Conservation (phyloP, 2,888 invertebrate species). For the Molorchus minor region DNA sequence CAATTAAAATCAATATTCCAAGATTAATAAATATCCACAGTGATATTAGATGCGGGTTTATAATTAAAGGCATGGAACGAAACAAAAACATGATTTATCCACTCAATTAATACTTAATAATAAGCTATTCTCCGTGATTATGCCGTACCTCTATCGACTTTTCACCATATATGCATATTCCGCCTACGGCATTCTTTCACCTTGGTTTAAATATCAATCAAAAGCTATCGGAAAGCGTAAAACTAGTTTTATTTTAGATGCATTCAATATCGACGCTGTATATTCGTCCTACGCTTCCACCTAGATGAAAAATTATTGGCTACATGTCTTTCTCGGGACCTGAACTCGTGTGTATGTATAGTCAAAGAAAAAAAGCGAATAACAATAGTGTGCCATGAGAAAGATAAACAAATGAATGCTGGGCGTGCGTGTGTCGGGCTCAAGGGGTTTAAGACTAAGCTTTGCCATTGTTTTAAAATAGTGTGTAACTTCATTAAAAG, state of each 20-base stretch:
- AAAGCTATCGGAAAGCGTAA: conserved; percentile 35
- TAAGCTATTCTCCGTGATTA: conserved; percentile 31
- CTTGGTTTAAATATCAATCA: conserved; percentile 34
- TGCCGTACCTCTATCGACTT: conserved; percentile 8
- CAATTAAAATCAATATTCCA: background rate
- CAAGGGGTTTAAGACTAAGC: no score
- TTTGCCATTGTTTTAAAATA: no score
- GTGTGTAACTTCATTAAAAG: no score
- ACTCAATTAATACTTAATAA: conserved; percentile 37
- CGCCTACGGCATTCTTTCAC: conserved; percentile 23
- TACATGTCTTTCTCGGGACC: conserved; percentile 13
- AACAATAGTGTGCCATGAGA: conserved; percentile 4
- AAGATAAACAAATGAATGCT: background rate
- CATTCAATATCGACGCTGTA: conserved; percentile 33
- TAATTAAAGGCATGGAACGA: conserved; percentile 29
- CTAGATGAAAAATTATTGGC: conserved; percentile 27
- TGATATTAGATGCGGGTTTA: background rate
- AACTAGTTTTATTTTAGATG: conserved; percentile 35
- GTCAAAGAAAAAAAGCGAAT: conserved; percentile 14
- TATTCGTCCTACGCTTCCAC: conserved; percentile 23
- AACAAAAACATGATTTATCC: conserved; percentile 32
- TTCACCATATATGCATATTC: conserved; percentile 15
- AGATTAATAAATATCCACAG: conserved; percentile 2
- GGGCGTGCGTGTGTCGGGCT: no score
- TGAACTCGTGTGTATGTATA: conserved; percentile 23